Percentiles rank a stretch among this genome's conserved stretches.
Conservation (phyloP, 92 coral and sea anemone species). For the Heteractis magnifica region DNA sequence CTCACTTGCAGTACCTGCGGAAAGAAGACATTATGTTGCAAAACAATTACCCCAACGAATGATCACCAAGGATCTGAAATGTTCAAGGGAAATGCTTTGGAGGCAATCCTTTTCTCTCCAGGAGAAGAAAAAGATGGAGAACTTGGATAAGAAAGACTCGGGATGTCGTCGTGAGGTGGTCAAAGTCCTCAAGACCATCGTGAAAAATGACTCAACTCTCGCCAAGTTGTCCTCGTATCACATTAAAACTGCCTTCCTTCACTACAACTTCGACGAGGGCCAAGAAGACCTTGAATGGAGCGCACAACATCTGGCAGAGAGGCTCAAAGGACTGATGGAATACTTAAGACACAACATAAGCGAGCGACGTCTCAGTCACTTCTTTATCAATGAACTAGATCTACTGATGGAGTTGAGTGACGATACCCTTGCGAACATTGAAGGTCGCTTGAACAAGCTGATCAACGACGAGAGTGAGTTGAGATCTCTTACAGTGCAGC, state of each 20-base stretch:
- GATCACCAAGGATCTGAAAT: neutral
- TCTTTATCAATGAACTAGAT: slow-evolving; percentile 23
- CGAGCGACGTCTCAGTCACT: slow-evolving; percentile 19
- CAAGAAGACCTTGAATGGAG: slow-evolving; percentile 25
- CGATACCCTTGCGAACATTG: slow-evolving; percentile 39
- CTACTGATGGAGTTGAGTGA: slow-evolving; percentile 22
- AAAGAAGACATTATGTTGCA: slow-evolving; percentile 24
- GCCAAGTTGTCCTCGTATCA: slow-evolving; percentile 67
- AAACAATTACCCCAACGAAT: slow-evolving; percentile 15
- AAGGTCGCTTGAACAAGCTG: too few relatives aligned
- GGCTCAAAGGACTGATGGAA: slow-evolving; percentile 31
- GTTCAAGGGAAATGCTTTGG: slow-evolving; percentile 53
- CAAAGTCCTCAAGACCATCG: slow-evolving; percentile 60
- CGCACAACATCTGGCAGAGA: slow-evolving; percentile 19
- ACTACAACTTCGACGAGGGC: slow-evolving; percentile 39
- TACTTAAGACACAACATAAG: slow-evolving; percentile 26
- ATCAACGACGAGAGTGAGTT: too few relatives aligned
- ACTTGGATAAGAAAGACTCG: slow-evolving; percentile 62
- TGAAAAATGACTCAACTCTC: slow-evolving; percentile 50
- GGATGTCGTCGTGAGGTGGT: slow-evolving; percentile 77
- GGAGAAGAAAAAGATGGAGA: slow-evolving; percentile 64
- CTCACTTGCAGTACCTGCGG: neutral
- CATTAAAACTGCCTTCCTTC: slow-evolving; percentile 71
- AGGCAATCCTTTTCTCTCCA: slow-evolving; percentile 70
- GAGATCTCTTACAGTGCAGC: too few relatives aligned